These are phyloP conservation scores for Brachyopa scutellaris DNA, from an alignment of 2,888 invertebrate genomes.

Conservation along the genomic window DNA sequence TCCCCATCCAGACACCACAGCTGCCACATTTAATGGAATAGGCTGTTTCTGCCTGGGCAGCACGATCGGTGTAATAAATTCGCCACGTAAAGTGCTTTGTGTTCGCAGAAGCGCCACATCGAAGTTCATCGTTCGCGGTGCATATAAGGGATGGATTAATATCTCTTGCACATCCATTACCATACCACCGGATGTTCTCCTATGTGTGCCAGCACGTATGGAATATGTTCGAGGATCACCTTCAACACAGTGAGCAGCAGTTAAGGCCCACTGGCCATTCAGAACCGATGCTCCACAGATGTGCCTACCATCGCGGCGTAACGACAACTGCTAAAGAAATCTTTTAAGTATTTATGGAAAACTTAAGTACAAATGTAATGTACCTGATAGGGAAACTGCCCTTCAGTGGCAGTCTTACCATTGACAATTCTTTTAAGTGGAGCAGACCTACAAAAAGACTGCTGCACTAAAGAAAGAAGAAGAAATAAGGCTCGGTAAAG, in stretches of 20 bases:
- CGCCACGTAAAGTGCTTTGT: slow-evolving; percentile 73
- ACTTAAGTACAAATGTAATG: neutral
- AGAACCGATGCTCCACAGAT: slow-evolving; percentile 79
- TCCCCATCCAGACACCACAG: slow-evolving; percentile 79
- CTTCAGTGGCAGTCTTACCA: slow-evolving; percentile 77
- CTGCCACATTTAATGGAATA: slow-evolving; percentile 74
- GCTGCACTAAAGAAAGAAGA: neutral
- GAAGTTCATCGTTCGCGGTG: slow-evolving; percentile 78
- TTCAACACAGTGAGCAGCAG: slow-evolving; percentile 79
- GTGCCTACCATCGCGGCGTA: slow-evolving; percentile 78
- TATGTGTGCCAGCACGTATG: slow-evolving; percentile 76
- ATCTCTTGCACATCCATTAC: slow-evolving; percentile 76
- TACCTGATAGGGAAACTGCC: slow-evolving; percentile 79
- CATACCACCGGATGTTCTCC: slow-evolving; percentile 76
- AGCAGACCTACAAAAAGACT: neutral
- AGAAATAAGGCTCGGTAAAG: neutral
- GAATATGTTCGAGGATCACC: slow-evolving; percentile 76
- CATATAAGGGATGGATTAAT: slow-evolving; percentile 78
- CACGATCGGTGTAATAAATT: slow-evolving; percentile 75
- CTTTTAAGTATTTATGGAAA: too few species aligned
- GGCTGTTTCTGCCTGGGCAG: slow-evolving; percentile 73
- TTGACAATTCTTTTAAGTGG: slow-evolving; percentile 77
- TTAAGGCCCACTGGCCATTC: slow-evolving; percentile 78
- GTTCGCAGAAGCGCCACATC: slow-evolving; percentile 78
- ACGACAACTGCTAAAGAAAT: slow-evolving; percentile 74